A percentile compares a stretch with the other conserved stretches of the same genome.
Evolutionary conservation across 2,888 invertebrate genomes (phyloP).

Genomic region (Hydropsyche betteni): DNA sequence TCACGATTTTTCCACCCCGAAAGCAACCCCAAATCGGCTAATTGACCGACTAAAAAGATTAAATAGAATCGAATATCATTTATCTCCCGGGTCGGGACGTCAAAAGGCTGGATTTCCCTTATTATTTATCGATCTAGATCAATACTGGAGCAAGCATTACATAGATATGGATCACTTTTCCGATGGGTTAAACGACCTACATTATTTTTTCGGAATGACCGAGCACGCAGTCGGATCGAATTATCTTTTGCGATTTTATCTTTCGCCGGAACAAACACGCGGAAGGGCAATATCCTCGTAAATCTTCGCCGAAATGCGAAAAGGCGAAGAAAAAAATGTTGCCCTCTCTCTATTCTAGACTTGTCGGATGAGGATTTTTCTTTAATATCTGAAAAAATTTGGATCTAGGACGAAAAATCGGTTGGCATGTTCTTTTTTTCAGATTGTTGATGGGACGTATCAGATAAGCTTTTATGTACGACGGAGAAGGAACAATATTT

Average conservation of each 20-base stretch:
- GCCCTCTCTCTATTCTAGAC: background rate
- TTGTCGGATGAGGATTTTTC: background rate
- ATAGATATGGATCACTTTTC: too few relatives aligned
- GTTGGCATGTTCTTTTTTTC: background rate
- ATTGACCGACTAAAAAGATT: too few relatives aligned
- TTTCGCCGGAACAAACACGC: conserved; percentile 27
- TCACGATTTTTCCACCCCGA: too few relatives aligned
- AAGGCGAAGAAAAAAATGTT: background rate
- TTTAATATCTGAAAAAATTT: conserved; percentile 20
- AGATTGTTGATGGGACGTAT: too few relatives aligned
- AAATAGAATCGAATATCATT: background rate
- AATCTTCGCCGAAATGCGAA: conserved; percentile 13
- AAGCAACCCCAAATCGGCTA: too few relatives aligned
- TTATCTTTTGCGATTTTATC: conserved; percentile 29
- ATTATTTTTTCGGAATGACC: conserved; percentile 13
- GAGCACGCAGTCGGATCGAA: conserved; percentile 17
- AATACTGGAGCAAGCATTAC: background rate
- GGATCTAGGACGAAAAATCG: background rate
- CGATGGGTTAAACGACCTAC: conserved; percentile 3
- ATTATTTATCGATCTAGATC: conserved; percentile 23
- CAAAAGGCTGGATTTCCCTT: background rate
- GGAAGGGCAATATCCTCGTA: conserved; percentile 19
- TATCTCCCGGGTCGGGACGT: conserved; percentile 4
- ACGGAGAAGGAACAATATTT: too few relatives aligned
- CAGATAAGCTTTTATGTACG: too few relatives aligned